Evolutionary conservation across 1,140 invertebrate genomes (phyloP).

Genomic region (Drosophila pruinosa): DNA sequence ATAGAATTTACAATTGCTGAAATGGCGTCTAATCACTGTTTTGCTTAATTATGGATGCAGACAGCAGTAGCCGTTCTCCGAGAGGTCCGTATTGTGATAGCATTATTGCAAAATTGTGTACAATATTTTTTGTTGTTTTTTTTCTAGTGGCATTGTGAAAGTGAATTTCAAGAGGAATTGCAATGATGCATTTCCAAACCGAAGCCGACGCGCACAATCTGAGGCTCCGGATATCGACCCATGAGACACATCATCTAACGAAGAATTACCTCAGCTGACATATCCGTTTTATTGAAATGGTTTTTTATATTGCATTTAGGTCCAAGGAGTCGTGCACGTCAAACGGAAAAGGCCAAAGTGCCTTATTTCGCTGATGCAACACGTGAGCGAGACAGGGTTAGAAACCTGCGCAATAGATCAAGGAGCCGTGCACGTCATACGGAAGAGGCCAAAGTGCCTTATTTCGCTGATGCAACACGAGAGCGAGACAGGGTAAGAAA

Average conservation of each 20-base stretch:
- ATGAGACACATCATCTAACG: no score
- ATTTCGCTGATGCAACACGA: not conserved
- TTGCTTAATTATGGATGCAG: not conserved
- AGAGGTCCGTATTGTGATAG: not conserved
- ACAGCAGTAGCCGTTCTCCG: not conserved
- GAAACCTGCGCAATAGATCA: not conserved
- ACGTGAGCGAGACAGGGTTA: not conserved
- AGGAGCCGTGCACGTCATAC: no score
- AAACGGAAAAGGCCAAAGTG: not conserved
- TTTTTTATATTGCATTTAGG: not conserved
- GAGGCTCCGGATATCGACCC: no score
- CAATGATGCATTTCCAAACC: not conserved
- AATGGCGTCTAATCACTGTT: no score
- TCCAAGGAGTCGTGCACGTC: no score
- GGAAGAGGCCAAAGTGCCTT: not conserved
- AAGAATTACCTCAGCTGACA: not conserved
- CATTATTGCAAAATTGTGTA: not conserved
- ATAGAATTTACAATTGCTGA: not conserved
- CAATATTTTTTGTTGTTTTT: not conserved
- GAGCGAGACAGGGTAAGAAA: not conserved
- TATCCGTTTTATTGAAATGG: not conserved
- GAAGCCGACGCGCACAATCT: not conserved
- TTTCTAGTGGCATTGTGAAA: not conserved
- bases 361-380: not conserved
- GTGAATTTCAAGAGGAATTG: not conserved